A percentile compares a stretch with the other conserved stretches of the same genome.
phyloP scores from a whole-genome alignment of 2,113 vertebrate species.

The Phylloscopus trochiloides region DNA sequence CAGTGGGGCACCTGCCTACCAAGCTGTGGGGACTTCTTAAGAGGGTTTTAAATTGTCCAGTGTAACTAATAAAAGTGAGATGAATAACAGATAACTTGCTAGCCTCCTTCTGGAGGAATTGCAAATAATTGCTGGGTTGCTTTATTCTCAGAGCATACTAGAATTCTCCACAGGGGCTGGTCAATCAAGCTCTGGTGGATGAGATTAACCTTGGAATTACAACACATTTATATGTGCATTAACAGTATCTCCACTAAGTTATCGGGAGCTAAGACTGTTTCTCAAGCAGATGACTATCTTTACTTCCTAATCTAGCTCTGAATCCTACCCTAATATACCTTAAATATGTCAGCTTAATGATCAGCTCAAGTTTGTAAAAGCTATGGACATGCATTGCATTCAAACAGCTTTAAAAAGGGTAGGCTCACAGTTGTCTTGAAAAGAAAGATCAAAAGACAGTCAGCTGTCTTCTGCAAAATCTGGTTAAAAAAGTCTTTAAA shows the following conservation, averaged over 20 bases:
- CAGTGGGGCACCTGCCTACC: fast-evolving
- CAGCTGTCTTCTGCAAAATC: background rate
- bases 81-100: background rate
- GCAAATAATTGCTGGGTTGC: background rate
- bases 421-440: background rate
- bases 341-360: background rate
- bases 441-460: background rate
- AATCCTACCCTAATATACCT: background rate
- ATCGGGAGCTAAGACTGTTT: background rate
- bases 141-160: background rate
- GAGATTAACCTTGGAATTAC: background rate
- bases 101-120: background rate
- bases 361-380: background rate
- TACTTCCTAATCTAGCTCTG: background rate
- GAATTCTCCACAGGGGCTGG: background rate
- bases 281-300: background rate
- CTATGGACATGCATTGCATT: background rate
- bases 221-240: background rate
- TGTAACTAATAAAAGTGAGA: background rate
- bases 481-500: background rate
- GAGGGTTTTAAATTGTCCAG: background rate
- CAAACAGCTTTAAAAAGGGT: background rate
- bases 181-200: background rate
- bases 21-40: fast-evolving
- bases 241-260: background rate